A percentile compares a stretch with the other conserved stretches of the same genome.
Conservation (phyloP, 1,140 invertebrate species). For the Platorchestia sp. region DNA sequence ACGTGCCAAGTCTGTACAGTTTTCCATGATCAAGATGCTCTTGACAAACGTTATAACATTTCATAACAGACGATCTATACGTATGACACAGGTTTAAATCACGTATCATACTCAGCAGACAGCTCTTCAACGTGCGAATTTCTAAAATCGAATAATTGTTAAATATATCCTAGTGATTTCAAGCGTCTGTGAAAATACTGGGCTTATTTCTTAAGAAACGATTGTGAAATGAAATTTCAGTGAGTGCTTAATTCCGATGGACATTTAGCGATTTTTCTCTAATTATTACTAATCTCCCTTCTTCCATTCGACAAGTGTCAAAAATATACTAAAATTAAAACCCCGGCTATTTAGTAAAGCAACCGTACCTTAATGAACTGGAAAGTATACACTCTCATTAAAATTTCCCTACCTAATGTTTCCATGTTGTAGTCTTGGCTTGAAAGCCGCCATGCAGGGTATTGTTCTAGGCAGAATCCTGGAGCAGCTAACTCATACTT, state of each 20-base stretch:
- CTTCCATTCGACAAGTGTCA: not conserved
- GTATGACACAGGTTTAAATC: not conserved
- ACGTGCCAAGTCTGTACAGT: not conserved
- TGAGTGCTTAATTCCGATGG: not conserved
- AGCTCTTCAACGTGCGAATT: not conserved
- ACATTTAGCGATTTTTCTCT: too few species aligned
- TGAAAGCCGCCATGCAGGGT: not conserved
- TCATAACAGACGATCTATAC: not conserved
- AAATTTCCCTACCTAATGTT: not conserved
- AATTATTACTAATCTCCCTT: not conserved
- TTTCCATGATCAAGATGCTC: not conserved
- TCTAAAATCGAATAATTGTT: not conserved
- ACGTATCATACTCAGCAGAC: not conserved
- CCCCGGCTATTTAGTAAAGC: too few species aligned
- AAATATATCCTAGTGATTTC: not conserved
- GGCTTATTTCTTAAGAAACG: not conserved
- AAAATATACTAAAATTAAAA: not conserved
- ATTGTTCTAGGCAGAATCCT: not conserved
- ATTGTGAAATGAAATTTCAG: not conserved
- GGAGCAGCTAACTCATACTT: not conserved
- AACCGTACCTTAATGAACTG: not conserved
- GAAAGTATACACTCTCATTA: not conserved
- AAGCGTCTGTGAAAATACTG: not conserved
- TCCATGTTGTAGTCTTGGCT: not conserved
- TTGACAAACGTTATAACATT: not conserved